Evolutionary conservation across 2,888 invertebrate genomes (phyloP).

Genomic region (Erannis defoliaria): DNA sequence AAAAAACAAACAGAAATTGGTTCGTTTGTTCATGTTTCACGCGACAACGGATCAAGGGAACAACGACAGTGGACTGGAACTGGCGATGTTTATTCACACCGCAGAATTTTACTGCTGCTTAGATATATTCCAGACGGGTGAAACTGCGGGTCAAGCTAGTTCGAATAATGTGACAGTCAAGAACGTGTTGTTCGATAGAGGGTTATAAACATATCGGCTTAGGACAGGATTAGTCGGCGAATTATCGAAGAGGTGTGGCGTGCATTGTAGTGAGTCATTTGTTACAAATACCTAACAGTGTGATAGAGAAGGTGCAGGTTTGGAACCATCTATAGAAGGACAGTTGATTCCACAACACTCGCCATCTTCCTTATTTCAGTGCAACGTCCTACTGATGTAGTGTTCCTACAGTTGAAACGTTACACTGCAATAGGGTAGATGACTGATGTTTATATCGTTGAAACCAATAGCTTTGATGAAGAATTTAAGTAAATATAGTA

Average conservation of each 20-base stretch:
- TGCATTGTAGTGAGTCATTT: slow-evolving; percentile 8
- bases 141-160: neutral
- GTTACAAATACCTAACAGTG: neutral
- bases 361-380: too few relatives aligned
- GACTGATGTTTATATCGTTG: too few relatives aligned
- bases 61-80: too few relatives aligned
- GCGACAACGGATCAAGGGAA: too few relatives aligned
- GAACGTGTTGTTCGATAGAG: neutral
- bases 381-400: neutral
- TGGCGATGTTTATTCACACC: too few relatives aligned
- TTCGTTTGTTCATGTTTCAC: too few relatives aligned
- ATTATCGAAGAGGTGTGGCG: slow-evolving; percentile 13
- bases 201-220: neutral
- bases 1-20: too few relatives aligned
- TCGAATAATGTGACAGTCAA: neutral
- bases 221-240: neutral
- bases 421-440: neutral
- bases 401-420: neutral
- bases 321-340: neutral
- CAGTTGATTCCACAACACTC: neutral
- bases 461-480: too few relatives aligned
- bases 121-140: neutral
- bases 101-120: too few relatives aligned
- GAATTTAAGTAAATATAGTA: too few relatives aligned
- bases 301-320: neutral